phyloP scores from a whole-genome alignment of 2,888 invertebrate genomes.

The Orthonevra nobilis region DNA sequence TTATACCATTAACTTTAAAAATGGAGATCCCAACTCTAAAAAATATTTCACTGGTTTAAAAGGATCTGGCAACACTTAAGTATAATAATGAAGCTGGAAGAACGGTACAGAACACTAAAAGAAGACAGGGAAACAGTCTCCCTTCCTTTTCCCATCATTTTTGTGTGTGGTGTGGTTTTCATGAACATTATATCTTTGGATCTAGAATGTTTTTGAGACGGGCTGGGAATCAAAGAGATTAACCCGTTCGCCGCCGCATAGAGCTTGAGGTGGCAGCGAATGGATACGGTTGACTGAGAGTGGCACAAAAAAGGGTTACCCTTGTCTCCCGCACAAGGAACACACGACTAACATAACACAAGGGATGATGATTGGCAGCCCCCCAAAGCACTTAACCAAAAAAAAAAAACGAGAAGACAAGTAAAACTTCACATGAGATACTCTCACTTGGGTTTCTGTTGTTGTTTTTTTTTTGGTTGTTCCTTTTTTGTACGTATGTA shows the following conservation, averaged over 20 bases:
- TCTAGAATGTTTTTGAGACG: no score
- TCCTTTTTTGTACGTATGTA: no score
- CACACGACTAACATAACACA: slow-evolving; percentile 32
- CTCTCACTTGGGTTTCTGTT: slow-evolving; percentile 59
- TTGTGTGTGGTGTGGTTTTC: background rate
- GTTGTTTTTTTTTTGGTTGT: no score
- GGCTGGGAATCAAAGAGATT: slow-evolving; percentile 48
- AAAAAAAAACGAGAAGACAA: slow-evolving; percentile 10
- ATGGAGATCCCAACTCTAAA: no score
- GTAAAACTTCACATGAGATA: slow-evolving; percentile 41
- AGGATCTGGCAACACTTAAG: background rate
- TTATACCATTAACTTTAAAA: no score
- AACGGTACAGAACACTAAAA: background rate
- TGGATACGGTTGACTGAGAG: slow-evolving; percentile 24
- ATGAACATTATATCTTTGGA: no score
- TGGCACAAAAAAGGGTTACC: no score
- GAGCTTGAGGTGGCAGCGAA: no score
- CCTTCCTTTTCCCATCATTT: slow-evolving; percentile 24
- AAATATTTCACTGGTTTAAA: background rate
- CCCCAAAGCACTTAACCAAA: slow-evolving; percentile 42
- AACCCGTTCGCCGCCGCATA: slow-evolving; percentile 25
- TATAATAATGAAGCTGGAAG: background rate
- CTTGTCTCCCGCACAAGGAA: no score
- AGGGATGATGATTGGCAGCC: slow-evolving; percentile 57
- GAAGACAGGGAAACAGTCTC: background rate